These are phyloP conservation scores for Trinectes maculatus DNA, from an alignment of 2,113 vertebrate species.

Conservation along the genomic window DNA sequence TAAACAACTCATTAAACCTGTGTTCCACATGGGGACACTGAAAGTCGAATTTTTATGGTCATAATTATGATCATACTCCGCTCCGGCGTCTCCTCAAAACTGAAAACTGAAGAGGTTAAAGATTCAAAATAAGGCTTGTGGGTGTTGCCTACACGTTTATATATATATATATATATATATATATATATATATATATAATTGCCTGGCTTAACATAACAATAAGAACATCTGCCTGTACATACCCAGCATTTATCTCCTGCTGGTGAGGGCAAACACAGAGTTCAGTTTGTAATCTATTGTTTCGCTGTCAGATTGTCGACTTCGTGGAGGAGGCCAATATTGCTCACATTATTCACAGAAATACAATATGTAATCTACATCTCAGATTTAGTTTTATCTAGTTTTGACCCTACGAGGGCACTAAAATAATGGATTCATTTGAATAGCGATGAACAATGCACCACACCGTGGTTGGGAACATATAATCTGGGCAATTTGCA, in stretches of 20 bases:
- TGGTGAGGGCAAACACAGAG: not conserved
- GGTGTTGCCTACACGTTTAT: no score
- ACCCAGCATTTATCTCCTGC: not conserved
- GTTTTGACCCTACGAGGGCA: slow-evolving; percentile 1
- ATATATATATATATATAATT: no score
- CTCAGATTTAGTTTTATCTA: slow-evolving; percentile 13
- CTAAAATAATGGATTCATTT: slow-evolving; percentile 45
- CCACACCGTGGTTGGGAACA: slow-evolving; percentile 18
- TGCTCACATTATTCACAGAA: slow-evolving; percentile 6
- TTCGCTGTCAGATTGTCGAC: not conserved
- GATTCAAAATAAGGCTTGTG: not conserved
- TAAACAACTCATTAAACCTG: slow-evolving; percentile 3
- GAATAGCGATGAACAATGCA: slow-evolving; percentile 45
- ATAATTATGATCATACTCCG: not conserved
- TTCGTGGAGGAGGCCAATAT: not conserved
- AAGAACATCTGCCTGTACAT: not conserved
- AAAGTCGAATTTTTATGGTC: not conserved
- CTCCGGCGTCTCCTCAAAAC: not conserved
- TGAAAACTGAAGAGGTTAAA: not conserved
- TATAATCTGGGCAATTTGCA: slow-evolving; percentile 45
- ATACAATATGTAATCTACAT: slow-evolving; percentile 36
- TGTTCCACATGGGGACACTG: not conserved
- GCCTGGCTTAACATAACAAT: not conserved
- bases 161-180: no score
- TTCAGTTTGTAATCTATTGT: not conserved